Evolutionary conservation across 2,113 vertebrate genomes (phyloP).

Genomic region (Apus apus): DNA sequence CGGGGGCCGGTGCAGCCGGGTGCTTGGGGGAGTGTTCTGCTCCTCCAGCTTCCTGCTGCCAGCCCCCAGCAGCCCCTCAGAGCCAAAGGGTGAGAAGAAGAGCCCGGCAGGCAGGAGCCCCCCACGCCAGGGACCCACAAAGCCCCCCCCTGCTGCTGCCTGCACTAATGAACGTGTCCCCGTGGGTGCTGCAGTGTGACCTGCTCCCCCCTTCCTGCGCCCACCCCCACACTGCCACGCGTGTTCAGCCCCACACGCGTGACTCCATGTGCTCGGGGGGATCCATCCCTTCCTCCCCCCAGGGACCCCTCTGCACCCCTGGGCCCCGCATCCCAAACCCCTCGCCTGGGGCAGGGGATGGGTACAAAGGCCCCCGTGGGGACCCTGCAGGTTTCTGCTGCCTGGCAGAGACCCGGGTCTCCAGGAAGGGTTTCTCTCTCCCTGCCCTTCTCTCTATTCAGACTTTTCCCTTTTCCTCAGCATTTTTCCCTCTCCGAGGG

Average conservation of each 20-base stretch:
- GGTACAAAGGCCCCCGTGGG: accelerated
- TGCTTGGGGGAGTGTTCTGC: not conserved
- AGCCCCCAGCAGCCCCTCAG: not conserved
- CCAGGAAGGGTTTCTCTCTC: not conserved
- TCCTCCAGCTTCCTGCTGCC: not conserved
- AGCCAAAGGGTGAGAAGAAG: not conserved
- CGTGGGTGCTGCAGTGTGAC: not conserved
- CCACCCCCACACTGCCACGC: not conserved
- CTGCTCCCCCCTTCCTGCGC: not conserved
- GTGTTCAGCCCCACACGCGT: slow-evolving; percentile 7
- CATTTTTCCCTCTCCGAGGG: not conserved
- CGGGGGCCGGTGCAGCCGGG: accelerated
- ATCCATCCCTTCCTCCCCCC: not conserved
- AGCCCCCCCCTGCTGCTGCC: not conserved
- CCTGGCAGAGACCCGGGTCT: accelerated
- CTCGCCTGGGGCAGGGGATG: accelerated
- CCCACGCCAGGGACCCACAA: accelerated
- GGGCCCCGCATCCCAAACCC: accelerated
- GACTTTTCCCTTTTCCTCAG: not conserved
- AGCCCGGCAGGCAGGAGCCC: not conserved
- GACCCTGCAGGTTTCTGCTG: not conserved
- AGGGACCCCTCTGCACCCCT: not conserved
- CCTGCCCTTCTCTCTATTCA: not conserved
- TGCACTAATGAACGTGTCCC: not conserved
- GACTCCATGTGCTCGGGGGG: not conserved